Percentiles rank a stretch among this genome's conserved stretches.
These are phyloP conservation scores for Lycia hirtaria DNA, from an alignment of 2,888 invertebrate species.

Conservation along the genomic window DNA sequence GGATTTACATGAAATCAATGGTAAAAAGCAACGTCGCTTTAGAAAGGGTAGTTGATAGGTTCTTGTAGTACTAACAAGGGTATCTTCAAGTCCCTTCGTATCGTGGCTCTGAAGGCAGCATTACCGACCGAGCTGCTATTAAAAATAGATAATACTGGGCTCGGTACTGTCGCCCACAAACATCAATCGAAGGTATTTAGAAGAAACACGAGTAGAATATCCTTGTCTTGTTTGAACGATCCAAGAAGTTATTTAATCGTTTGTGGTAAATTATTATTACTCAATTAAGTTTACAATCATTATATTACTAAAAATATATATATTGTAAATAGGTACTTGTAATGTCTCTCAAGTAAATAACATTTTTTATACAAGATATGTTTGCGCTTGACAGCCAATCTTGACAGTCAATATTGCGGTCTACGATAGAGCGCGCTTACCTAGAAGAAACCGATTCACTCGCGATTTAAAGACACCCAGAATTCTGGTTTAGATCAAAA, in stretches of 20 bases:
- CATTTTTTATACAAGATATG: too few species aligned
- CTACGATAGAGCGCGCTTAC: too few species aligned
- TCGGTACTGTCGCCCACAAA: conserved; percentile 34
- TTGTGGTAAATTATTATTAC: neutral
- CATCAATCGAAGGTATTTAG: conserved; percentile 31
- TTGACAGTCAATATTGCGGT: too few species aligned
- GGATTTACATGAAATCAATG: neutral
- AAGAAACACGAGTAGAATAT: conserved; percentile 16
- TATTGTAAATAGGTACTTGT: too few species aligned
- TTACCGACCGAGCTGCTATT: conserved; percentile 44
- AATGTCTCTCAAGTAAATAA: too few species aligned
- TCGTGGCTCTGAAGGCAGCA: conserved; percentile 31
- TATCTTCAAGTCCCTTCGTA: conserved; percentile 27
- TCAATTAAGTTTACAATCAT: neutral
- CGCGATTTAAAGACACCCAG: neutral
- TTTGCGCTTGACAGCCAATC: too few species aligned
- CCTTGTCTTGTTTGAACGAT: conserved; percentile 16
- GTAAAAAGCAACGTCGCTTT: neutral
- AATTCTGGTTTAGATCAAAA: neutral
- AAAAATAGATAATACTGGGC: conserved; percentile 49
- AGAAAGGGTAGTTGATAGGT: neutral
- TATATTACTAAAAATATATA: too few species aligned
- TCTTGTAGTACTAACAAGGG: neutral
- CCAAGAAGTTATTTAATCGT: conserved; percentile 1
- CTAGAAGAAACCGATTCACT: too few species aligned